Conservation (phyloP, 2,888 invertebrate species). For the Lithophane semibrunnea region DNA sequence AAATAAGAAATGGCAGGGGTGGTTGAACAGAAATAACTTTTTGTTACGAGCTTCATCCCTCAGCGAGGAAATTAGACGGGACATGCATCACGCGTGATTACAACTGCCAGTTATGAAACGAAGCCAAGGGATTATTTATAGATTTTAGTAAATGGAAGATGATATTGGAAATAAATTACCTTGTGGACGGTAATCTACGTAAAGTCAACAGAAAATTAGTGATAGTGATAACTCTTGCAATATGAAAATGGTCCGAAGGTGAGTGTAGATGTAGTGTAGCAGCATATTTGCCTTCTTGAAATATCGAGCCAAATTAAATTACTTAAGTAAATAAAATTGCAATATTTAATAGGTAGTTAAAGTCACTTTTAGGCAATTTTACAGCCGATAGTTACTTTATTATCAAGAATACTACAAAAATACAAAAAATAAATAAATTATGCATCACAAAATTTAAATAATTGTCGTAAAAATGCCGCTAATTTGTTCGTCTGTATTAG, state of each 20-base stretch:
- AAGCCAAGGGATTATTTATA: constrained; percentile 43
- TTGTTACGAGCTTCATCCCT: constrained; percentile 67
- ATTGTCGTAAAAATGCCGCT: too few relatives aligned
- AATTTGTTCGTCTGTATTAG: neutral
- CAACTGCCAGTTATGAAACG: constrained; percentile 45
- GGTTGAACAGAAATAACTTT: constrained; percentile 72
- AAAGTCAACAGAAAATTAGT: too few relatives aligned
- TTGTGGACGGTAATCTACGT: neutral
- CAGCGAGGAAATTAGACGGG: constrained; percentile 71
- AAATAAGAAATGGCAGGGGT: constrained; percentile 77
- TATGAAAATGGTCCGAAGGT: neutral
- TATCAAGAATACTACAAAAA: too few relatives aligned
- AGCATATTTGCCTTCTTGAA: too few relatives aligned
- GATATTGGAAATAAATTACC: constrained; percentile 1
- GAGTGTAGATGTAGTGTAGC: too few relatives aligned
- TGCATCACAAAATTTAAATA: too few relatives aligned
- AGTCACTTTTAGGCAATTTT: too few relatives aligned
- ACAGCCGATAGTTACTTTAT: too few relatives aligned
- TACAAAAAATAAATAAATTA: too few relatives aligned
- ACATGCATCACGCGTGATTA: constrained; percentile 66
- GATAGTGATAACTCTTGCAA: too few relatives aligned
- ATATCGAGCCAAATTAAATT: neutral
- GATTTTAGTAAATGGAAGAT: constrained; percentile 1
- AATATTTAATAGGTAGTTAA: too few relatives aligned
- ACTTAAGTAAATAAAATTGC: too few relatives aligned